Evolutionary conservation across 2,797 vertebrate species (phyloP), one percentile per base, ranked within the genome.

Genomic region (Pelobates cultripes): DNA sequence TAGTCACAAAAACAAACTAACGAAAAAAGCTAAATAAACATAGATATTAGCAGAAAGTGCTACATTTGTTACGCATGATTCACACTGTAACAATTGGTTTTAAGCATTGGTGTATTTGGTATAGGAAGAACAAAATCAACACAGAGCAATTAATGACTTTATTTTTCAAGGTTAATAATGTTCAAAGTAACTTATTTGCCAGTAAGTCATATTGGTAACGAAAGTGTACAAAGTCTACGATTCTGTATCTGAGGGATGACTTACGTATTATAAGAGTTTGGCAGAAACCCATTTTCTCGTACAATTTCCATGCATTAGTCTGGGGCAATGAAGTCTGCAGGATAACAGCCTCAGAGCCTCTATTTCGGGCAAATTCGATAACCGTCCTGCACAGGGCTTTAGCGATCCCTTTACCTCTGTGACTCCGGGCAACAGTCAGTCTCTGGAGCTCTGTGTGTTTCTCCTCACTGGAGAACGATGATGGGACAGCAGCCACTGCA

Each of bases 291-390:
- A 94, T 72, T 70, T 83, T 76, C 81, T 95, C 94, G 1, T 96
- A 96, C 13, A 97, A 91, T 74, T 81, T 89, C 82, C 94, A 94
- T 0, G 95, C 96, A 0, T 91, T 93, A 0, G 85, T 90, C 88
- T 95, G 94, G 71, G 94, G 90, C 41, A 90, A 7, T 0, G 95
- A 92, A 2, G 95, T 96, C 81, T 60, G 60, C 0, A 97, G 89
- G 5, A 94, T 0, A 3, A 97, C 93, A 0, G 87, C 88, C 0
- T 82, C 2, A 3, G 53, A 93, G 0, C 95, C 95, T 1, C 90
- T 86, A 0, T 92, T 89, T 0, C 85, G 88, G 7, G 94, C 90
- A 3, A 95, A 96, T 0, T 90, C 88, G 0, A 91, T 85, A 4
- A 96, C 92, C 0, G 88, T 92, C 41, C 51, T 78, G 72, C 93